Base-by-base conservation (phyloP, 2,113 vertebrate genomes). In the Donacobius atricapilla region DNA sequence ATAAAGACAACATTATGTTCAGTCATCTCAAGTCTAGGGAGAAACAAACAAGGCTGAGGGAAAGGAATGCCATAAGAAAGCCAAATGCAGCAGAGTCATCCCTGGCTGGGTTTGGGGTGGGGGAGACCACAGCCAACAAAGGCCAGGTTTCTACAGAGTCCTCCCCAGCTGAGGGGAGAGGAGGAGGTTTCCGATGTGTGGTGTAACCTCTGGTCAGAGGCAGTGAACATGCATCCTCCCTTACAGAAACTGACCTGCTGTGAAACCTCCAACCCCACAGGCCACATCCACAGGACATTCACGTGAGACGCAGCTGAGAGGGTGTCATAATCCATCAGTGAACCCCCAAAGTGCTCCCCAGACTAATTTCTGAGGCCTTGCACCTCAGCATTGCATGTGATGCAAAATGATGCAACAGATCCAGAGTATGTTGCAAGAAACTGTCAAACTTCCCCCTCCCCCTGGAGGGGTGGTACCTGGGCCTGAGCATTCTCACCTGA, bases 151-250 rank as follows among this genome's bases (percentile, higher is more conserved):
- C n/a, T n/a, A 0, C 39, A 63, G 33, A 37, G n/a, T n/a, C 15
- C 31, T 1, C 5, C 6, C 2, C 5, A n/a, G 0, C 2, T 0
- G 0, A 20, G 15, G 25, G 5, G 17, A 9, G 20, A 37, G 16
- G 16, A 51, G 10, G 39, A 57, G 14, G 5, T 61, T 61, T 61
- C 0, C 0, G 13, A 8, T 51, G 16, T 10, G 20, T 20, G 25
- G 15, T 2, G 6, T 25, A 23, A 31, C 25, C 45, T 42, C 37
- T 51, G 45, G 6, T 50, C 31, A 60, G 65, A 42, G 54, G 44
- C 37, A 60, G 15, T 50, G 65, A 82, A 16, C 45, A 70, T 6
- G 2, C 37, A 35, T 70, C 10, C 31, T 70, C 24, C 54, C 21
- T 60, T 10, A 51, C 31, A 51, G 24, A 70, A 58, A 58, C 24